A percentile compares a stretch with the other conserved stretches of the same genome.
Evolutionary conservation across 2,888 invertebrate genomes (phyloP).

Genomic region (Oscheius myriophilus): DNA sequence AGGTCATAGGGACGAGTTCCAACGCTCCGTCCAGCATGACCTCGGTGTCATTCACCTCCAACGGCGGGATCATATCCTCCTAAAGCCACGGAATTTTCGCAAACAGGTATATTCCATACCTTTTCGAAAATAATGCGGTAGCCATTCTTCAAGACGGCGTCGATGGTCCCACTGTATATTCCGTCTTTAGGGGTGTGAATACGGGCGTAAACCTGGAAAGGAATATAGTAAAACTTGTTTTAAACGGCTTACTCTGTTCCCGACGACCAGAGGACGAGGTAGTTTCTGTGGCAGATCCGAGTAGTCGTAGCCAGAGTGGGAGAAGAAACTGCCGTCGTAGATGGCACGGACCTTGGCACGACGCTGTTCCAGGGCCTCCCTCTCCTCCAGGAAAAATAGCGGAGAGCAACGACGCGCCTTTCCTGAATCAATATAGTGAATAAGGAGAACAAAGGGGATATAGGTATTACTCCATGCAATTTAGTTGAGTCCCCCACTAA

Average conservation of each 20-base stretch:
- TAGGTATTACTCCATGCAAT: too few species aligned
- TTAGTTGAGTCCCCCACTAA: neutral
- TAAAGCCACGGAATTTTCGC: too few species aligned
- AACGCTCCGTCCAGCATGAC: conserved; percentile 60
- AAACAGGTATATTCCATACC: too few species aligned
- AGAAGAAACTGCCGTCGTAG: conserved; percentile 74
- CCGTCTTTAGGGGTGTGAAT: conserved; percentile 65
- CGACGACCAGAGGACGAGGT: conserved; percentile 61
- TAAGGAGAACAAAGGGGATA: too few species aligned
- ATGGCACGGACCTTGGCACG: conserved; percentile 89
- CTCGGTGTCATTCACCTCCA: conserved; percentile 51
- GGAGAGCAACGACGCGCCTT: conserved; percentile 93
- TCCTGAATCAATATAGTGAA: conserved; percentile 71
- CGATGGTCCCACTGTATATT: conserved; percentile 68
- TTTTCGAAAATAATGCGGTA: conserved; percentile 70
- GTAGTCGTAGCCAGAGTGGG: conserved; percentile 32
- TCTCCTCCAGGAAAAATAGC: conserved; percentile 93
- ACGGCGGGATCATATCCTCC: conserved; percentile 42
- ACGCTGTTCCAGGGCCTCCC: conserved; percentile 87
- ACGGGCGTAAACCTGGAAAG: conserved; percentile 51
- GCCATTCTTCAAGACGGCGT: conserved; percentile 64
- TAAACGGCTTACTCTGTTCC: conserved; percentile 57
- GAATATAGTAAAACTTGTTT: neutral
- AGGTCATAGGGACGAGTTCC: conserved; percentile 63
- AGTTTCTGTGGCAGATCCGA: conserved; percentile 60